phyloP scores from a whole-genome alignment of 1,140 invertebrate species.

The Drosophila ironensis region DNA sequence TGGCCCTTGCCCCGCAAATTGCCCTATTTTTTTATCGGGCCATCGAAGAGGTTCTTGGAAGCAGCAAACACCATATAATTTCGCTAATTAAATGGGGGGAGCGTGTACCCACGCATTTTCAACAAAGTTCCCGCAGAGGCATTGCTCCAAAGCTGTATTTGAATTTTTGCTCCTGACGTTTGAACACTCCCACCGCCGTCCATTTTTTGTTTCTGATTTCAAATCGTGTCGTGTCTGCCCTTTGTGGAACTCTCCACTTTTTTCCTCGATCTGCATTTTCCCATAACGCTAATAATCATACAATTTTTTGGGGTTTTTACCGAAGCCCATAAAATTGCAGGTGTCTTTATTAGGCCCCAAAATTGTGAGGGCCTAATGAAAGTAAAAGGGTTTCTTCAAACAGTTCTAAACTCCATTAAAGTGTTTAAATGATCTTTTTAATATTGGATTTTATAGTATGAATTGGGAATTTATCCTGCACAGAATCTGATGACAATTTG shows the following conservation, averaged over 20 bases:
- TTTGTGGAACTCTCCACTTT: neutral
- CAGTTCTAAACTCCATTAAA: neutral
- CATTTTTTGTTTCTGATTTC: neutral
- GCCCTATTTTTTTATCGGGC: conserved; percentile 63
- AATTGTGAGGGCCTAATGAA: too few relatives aligned
- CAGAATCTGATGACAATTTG: too few relatives aligned
- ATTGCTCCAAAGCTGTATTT: conserved; percentile 16
- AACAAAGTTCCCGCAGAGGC: conserved; percentile 9
- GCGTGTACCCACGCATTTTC: conserved; percentile 59
- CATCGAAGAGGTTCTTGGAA: conserved; percentile 69
- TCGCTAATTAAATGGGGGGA: conserved; percentile 79
- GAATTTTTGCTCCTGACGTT: conserved; percentile 24
- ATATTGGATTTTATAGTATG: too few relatives aligned
- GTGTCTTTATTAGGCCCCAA: neutral
- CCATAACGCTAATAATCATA: conserved; percentile 1
- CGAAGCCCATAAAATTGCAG: neutral
- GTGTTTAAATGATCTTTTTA: neutral
- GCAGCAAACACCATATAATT: conserved; percentile 74
- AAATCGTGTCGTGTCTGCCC: conserved; percentile 8
- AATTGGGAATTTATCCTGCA: neutral
- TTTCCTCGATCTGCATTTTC: conserved; percentile 8
- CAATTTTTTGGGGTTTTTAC: neutral
- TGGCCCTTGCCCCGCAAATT: conserved; percentile 71
- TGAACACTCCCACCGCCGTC: conserved; percentile 29
- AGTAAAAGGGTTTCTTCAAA: neutral